Evolutionary conservation across 2,113 vertebrate species (phyloP).

Genomic region (Gallinago jamesoni): DNA sequence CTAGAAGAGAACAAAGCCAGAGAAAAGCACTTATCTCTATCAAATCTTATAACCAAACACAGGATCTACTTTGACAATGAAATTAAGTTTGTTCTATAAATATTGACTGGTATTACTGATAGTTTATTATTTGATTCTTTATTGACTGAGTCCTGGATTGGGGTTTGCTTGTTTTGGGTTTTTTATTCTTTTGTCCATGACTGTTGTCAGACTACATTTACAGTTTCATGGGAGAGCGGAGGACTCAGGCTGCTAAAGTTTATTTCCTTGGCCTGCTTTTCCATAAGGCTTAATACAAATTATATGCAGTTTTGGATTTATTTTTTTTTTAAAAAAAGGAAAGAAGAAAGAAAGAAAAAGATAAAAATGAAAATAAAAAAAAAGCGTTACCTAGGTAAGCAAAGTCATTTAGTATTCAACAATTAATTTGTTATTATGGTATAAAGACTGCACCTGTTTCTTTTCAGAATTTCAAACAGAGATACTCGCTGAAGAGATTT

Average conservation of each 20-base stretch:
- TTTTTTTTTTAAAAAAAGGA: too few relatives aligned
- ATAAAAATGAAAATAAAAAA: neutral
- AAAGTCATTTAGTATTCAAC: neutral
- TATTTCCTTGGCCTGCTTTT: neutral
- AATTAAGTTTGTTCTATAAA: constrained; percentile 2
- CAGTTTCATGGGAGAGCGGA: neutral
- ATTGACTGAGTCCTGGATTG: neutral
- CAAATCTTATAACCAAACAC: neutral
- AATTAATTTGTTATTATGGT: neutral
- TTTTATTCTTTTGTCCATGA: neutral
- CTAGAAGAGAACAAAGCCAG: neutral
- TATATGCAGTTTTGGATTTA: neutral
- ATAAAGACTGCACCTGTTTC: neutral
- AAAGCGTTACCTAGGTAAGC: neutral
- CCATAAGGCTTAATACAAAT: neutral
- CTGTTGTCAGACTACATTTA: neutral
- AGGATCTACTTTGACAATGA: neutral
- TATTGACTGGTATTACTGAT: neutral
- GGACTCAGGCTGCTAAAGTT: neutral
- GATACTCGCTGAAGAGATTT: neutral
- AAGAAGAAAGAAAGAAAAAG: neutral
- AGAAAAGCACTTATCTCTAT: neutral
- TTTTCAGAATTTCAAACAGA: neutral
- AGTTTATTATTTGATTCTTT: neutral
- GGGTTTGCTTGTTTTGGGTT: neutral